Base-by-base conservation (phyloP, 64 coral and sea anemone genomes). In the Exaiptasia diaphana region DNA sequence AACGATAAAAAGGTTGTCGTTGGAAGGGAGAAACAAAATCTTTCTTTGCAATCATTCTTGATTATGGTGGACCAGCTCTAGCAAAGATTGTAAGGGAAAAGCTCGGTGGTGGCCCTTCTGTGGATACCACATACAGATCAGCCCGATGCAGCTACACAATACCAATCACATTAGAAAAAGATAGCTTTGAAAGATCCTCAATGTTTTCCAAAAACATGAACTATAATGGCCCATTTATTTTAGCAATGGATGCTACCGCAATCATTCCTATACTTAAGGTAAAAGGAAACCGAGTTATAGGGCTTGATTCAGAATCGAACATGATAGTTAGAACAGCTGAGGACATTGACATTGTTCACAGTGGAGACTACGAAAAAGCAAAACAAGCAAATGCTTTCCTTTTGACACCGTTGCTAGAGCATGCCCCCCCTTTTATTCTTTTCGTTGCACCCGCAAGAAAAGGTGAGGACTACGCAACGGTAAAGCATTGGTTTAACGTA, bases 361-460 rank as follows among this genome's bases (percentile, higher is more conserved):
- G 33, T 18, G 11, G 56, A 55, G 53, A 32, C 22, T 54, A 56
- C 28, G 73, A 76, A 56, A 76, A 76, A 22, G 73, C 73, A 20
- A 50, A 64, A 45, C 78, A 81, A 81, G 78, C 78, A 24, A 81
- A 81, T 65, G 78, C 78, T 65, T 81, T 67, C 50, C 32, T 81
- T 38, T 31, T 81, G 59, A 44, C 78, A 67, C 78, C 78, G n/a
- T 60, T 68, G 59, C 78, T 65, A 63, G 78, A 81, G 15, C 78
- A 81, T 45, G 42, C 67, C 31, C 61, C 78, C n/a, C 28, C 41
- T 6, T 81, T 80, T 38, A 60, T 67, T 28, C 52, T 81, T 15
- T 57, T 60, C 34, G 48, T 81, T 64, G 33, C 25, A 18, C 42
- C 78, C 43, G 78, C 52, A 49, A 65, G 50, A n/a, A 76, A 76